Percentiles rank a stretch among this genome's conserved stretches.
Conservation (phyloP, 2,888 invertebrate species). For the Leptinotarsa peninsularis region DNA sequence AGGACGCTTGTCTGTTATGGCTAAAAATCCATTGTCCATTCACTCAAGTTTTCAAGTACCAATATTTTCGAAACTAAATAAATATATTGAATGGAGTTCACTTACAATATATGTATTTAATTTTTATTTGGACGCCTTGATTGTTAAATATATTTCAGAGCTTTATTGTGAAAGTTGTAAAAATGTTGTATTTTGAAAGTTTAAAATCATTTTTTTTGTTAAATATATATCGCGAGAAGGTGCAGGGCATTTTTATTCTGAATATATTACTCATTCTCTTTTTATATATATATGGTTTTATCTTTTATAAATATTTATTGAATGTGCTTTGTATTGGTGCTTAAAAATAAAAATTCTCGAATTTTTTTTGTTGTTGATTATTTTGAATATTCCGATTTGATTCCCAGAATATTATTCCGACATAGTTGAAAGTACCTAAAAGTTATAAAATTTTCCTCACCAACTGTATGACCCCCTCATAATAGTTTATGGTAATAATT, state of each 20-base stretch:
- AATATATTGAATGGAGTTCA: constrained; percentile 12
- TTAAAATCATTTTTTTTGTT: constrained; percentile 38
- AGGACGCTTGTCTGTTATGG: constrained; percentile 68
- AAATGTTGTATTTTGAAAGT: constrained; percentile 43
- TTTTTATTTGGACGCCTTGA: constrained; percentile 57
- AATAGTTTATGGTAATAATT: too few relatives aligned
- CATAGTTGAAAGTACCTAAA: too few relatives aligned
- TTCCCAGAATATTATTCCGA: background rate
- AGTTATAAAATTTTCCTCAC: too few relatives aligned
- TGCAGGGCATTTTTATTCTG: constrained; percentile 51
- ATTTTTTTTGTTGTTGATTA: constrained; percentile 17
- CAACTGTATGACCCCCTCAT: too few relatives aligned
- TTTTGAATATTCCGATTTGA: background rate
- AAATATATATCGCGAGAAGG: constrained; percentile 47
- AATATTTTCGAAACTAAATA: constrained; percentile 24
- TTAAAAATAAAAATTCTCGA: constrained; percentile 50
- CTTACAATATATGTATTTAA: constrained; percentile 40
- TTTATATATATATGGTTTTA: constrained; percentile 49
- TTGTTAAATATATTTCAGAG: constrained; percentile 46
- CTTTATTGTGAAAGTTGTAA: constrained; percentile 46
- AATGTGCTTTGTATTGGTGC: constrained; percentile 58
- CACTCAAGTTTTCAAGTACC: constrained; percentile 42
- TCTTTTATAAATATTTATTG: constrained; percentile 56
- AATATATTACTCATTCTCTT: constrained; percentile 44
- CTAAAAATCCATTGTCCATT: constrained; percentile 45